phyloP scores from a whole-genome alignment of 2,113 vertebrate species.

The Pteruthius melanotis region DNA sequence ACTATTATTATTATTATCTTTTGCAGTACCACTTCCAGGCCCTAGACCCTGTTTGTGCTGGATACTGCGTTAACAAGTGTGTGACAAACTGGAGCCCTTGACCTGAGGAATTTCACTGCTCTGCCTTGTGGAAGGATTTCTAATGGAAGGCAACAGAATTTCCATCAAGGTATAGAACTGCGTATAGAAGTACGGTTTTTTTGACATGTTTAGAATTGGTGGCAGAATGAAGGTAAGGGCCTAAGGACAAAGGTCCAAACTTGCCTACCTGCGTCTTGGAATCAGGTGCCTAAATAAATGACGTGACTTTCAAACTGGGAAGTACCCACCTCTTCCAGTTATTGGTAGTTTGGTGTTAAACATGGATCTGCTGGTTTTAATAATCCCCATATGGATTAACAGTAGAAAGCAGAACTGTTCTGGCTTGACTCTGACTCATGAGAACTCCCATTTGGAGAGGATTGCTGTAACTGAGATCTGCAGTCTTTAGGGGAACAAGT shows the following conservation, averaged over 20 bases:
- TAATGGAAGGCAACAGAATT: neutral
- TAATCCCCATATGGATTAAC: neutral
- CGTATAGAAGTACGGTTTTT: neutral
- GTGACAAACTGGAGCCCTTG: neutral
- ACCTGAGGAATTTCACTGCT: neutral
- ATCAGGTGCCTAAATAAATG: neutral
- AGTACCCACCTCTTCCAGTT: neutral
- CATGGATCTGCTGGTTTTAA: neutral
- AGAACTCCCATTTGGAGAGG: neutral
- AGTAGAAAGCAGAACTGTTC: neutral
- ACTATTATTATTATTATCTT: neutral
- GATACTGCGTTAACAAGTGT: accelerated
- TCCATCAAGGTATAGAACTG: neutral
- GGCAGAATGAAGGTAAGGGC: neutral
- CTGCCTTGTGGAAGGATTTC: neutral
- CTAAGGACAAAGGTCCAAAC: neutral
- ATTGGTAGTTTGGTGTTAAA: neutral
- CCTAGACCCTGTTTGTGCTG: neutral
- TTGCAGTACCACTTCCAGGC: neutral
- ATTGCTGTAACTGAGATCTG: neutral
- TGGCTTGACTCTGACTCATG: neutral
- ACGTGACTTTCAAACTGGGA: neutral
- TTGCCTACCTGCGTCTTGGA: neutral
- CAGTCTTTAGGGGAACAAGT: neutral
- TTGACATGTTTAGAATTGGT: neutral